Evolutionary conservation across 2,113 vertebrate genomes (phyloP), one percentile per base, ranked within the genome.

Genomic region (Indicator indicator): DNA sequence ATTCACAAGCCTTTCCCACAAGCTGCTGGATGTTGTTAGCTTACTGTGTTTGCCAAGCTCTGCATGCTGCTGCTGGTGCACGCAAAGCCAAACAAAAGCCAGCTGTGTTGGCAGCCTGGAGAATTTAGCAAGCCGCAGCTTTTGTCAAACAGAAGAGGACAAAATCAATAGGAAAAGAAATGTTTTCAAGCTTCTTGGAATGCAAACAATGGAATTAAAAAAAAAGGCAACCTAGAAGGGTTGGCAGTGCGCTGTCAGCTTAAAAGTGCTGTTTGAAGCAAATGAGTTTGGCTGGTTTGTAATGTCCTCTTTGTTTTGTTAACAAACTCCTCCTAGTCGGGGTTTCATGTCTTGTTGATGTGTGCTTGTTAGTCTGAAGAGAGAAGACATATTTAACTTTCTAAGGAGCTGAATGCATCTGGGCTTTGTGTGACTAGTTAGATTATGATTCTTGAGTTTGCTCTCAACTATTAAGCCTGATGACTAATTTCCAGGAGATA

Each of bases 141-240:
- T 95, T 93, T 92, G 75, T 95, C 89, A 83, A 89, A 69, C 40
- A 94, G 82, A 64, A 60, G 87, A 85, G 69, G 58, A 75, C 69
- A 72, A 77, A 94, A 95, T 95, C 75, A 81, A 81, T 91, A 81
- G 88, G 85, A 87, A 84, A 86, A 92, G 72, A 95, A 95, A 88
- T 95, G 75, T 95, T 97, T 95, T 94, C 93, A 81, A 46, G 83
- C 69, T 65, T 94, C 85, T 89, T 95, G 85, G 93, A 97, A 86
- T 91, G 88, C 85, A 96, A 94, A 95, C 91, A 97, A 83, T 90
- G n/a, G 65, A 65, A 72, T 81, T 77, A 77, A 85, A 2, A 46
- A 79, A 75, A 91, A 77, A 83, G 2, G 36, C 92, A 86, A 33
- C 64, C 72, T 88, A 23, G n/a, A 72, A 91, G 76, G 77, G 58